Evolutionary conservation across 2,797 vertebrate genomes (phyloP), one percentile per base, ranked within the genome.

Genomic region (Lithobates pipiens): DNA sequence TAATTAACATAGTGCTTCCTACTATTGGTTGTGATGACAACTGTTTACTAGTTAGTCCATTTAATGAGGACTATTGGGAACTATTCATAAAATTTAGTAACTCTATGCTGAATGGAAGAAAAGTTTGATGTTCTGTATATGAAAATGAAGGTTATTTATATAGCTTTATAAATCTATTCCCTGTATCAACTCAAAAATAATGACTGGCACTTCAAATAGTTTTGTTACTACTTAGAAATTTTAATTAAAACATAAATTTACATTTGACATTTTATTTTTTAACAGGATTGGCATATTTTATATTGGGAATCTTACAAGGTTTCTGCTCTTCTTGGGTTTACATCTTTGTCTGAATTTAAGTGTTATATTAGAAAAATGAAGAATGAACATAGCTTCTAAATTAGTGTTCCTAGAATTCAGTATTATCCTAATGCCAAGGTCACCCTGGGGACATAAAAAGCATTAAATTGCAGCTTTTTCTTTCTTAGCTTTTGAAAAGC

Each of bases 1-100:
- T 16, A 69, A 80, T 27, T 76, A 57, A 23, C 50, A 63, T 42
- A 82, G 7, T 10, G 69, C 21, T 76, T 83, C 36, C 44, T 82
- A 78, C 25, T 74, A 78, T 32, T 72, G n/a, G 44, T 84, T 79
- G 39, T 61, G 68, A 9, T 73, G 81, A 42, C 81, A 87, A 83
- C 70, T 83, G 46, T 57, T 29, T 83, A 76, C 32, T 46, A 83
- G 42, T 78, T 70, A 76, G 76, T 76, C 32, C 57, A 80, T 80
- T 44, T 87, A 87, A 84, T 84, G 72, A 83, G 81, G 76, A 75
- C 80, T 69, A 39, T 44, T 57, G 85, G 85, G 85, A 87, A 87
- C 85, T 39, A 79, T 79, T 75, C 42, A 83, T 79, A 75, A 83
- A 69, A 42, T 83, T 68, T 79, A 78, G 39, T 36, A 87, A 87